These are phyloP conservation scores for Tetrapedia diversipes DNA, from an alignment of 2,888 invertebrate species.

Conservation along the genomic window DNA sequence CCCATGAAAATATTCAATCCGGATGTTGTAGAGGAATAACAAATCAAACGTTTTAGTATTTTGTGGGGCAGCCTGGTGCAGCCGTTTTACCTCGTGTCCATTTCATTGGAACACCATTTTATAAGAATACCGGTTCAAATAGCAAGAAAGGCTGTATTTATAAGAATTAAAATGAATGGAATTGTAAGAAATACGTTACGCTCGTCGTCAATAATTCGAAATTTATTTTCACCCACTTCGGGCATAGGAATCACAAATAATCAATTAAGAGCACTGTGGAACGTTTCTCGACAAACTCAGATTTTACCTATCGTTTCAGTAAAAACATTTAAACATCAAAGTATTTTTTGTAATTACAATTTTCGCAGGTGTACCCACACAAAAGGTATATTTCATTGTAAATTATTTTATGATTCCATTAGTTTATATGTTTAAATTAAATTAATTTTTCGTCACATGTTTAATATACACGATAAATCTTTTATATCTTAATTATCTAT, in stretches of 20 bases:
- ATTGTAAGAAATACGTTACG: constrained; percentile 87
- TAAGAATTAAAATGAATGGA: constrained; percentile 86
- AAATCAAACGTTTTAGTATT: neutral
- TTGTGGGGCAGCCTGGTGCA: constrained; percentile 18
- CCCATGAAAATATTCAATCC: neutral
- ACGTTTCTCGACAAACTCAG: constrained; percentile 84
- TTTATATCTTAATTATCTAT: too few species aligned
- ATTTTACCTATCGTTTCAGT: constrained; percentile 64
- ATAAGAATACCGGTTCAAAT: neutral
- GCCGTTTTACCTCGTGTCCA: constrained; percentile 23
- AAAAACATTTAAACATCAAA: constrained; percentile 79
- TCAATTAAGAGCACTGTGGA: constrained; percentile 89
- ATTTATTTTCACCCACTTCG: constrained; percentile 81
- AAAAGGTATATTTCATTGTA: constrained; percentile 85
- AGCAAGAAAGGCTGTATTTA: neutral
- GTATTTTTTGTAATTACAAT: constrained; percentile 86
- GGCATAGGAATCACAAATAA: constrained; percentile 84
- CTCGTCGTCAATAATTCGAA: constrained; percentile 80
- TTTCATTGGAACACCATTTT: constrained; percentile 11
- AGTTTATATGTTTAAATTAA: neutral
- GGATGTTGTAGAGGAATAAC: neutral
- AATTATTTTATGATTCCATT: neutral
- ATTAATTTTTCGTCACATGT: neutral
- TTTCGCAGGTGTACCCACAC: constrained; percentile 88
- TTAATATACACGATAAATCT: too few species aligned